phyloP scores from a whole-genome alignment of 2,113 vertebrate genomes.

The Myiagra hebetior region DNA sequence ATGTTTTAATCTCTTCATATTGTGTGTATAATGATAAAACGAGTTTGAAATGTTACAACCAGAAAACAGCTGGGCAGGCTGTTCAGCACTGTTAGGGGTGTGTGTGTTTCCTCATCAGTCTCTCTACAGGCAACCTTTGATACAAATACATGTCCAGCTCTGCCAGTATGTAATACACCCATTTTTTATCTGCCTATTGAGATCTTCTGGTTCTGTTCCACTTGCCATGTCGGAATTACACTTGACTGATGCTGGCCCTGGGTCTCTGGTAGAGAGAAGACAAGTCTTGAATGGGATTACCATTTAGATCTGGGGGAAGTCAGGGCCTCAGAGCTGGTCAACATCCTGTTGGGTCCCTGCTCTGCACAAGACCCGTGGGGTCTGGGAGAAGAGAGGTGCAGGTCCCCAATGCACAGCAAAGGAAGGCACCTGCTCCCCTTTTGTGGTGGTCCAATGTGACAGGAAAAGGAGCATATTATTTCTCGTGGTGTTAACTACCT shows the following conservation, averaged over 20 bases:
- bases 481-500: neutral
- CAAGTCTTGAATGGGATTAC: neutral
- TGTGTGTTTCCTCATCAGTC: neutral
- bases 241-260: neutral
- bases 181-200: neutral
- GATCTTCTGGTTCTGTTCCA: neutral
- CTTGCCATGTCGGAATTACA: neutral
- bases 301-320: neutral
- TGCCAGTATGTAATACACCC: neutral
- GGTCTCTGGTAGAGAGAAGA: accelerated
- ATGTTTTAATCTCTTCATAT: neutral
- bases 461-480: neutral
- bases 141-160: neutral
- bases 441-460: neutral
- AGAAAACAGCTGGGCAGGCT: neutral
- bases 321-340: neutral
- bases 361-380: neutral
- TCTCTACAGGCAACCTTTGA: neutral
- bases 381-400: neutral
- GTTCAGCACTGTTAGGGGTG: accelerated
- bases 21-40: neutral
- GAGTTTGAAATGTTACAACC: neutral
- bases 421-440: neutral
- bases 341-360: neutral
- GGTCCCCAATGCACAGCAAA: neutral